Percentiles rank a stretch among this genome's conserved stretches.
phyloP scores from a whole-genome alignment of 2,888 invertebrate genomes.

The Sphaerophoria rueppellii region DNA sequence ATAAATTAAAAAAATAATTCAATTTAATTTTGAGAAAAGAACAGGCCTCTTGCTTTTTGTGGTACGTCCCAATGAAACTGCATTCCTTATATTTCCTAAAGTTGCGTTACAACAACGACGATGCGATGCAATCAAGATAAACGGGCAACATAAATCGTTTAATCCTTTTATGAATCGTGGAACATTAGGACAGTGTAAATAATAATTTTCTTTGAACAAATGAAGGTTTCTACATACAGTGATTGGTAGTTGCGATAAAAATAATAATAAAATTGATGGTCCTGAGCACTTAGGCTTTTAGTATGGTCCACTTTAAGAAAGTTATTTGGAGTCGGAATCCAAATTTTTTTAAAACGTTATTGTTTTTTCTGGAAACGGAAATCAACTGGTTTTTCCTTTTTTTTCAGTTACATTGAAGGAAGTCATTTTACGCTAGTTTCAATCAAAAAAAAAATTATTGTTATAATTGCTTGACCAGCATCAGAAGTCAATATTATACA shows the following conservation, averaged over 20 bases:
- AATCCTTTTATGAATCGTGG: slow-evolving; percentile 32
- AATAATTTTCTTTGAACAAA: slow-evolving; percentile 12
- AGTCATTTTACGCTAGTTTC: no score
- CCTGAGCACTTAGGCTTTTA: no score
- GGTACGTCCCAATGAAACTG: slow-evolving; percentile 41
- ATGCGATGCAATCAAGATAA: slow-evolving; percentile 43
- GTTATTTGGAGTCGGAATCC: no score
- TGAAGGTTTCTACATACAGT: not conserved
- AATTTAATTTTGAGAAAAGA: slow-evolving; percentile 56
- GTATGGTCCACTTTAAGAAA: no score
- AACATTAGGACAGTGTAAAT: slow-evolving; percentile 4
- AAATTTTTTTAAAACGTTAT: no score
- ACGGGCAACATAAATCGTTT: slow-evolving; percentile 39
- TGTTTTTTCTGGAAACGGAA: no score
- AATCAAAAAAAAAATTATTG: no score
- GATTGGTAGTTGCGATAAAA: slow-evolving; percentile 15
- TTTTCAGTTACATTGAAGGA: no score
- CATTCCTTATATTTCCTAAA: slow-evolving; percentile 23
- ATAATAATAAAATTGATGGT: not conserved
- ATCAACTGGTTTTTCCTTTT: no score
- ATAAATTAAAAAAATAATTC: slow-evolving; percentile 33
- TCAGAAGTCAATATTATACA: no score
- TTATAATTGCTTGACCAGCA: no score
- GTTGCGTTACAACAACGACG: slow-evolving; percentile 6
- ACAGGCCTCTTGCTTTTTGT: slow-evolving; percentile 1